phyloP scores from a whole-genome alignment of 2,797 vertebrate genomes.

The Argyrosomus regius region DNA sequence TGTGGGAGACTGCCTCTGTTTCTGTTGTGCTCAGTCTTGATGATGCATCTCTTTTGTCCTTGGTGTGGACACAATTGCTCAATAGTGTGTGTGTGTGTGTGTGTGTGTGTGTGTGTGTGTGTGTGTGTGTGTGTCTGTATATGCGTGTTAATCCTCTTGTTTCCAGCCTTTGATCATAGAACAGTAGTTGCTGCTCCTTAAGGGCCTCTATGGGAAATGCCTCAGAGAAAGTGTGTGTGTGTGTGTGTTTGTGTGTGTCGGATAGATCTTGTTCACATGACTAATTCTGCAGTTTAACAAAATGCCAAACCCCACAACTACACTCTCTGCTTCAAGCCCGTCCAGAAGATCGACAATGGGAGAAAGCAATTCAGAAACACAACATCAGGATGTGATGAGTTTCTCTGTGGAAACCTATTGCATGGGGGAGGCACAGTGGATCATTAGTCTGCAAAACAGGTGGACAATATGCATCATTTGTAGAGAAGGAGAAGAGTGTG shows the following conservation, averaged over 20 bases:
- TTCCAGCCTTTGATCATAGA: conserved; percentile 55
- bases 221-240: conserved; percentile 40
- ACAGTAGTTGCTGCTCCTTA: conserved; percentile 34
- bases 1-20: background rate
- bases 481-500: background rate
- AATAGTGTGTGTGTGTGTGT: conserved; percentile 24
- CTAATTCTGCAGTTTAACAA: conserved; percentile 45
- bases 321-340: conserved; percentile 6
- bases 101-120: conserved; percentile 15
- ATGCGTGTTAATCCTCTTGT: conserved; percentile 52
- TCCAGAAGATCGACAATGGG: background rate
- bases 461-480: conserved; percentile 8
- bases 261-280: conserved; percentile 45
- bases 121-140: conserved; percentile 13
- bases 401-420: conserved; percentile 20
- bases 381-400: conserved; percentile 6
- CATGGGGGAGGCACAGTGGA: background rate
- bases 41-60: conserved; percentile 57
- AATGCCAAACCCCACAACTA: conserved; percentile 13
- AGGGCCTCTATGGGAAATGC: conserved; percentile 40
- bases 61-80: conserved; percentile 40
- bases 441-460: conserved; percentile 19
- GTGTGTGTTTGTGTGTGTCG: conserved; percentile 4
- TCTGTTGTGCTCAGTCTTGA: conserved; percentile 20
- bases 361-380: conserved; percentile 10